Evolutionary conservation across 2,113 vertebrate species (phyloP).

Genomic region (Prionailurus bengalensis): DNA sequence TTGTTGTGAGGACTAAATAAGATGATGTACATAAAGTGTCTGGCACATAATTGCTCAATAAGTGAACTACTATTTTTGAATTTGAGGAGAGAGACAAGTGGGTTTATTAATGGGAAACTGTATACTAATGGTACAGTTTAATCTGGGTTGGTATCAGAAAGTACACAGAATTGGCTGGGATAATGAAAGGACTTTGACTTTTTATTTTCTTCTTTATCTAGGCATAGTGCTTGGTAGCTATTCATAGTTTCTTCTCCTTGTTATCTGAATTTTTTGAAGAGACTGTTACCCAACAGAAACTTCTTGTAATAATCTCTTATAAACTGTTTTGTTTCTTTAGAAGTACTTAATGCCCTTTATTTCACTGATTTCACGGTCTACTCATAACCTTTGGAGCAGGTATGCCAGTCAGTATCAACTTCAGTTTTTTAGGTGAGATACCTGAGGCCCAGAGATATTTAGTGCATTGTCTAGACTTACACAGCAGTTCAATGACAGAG

Average conservation of each 20-base stretch:
- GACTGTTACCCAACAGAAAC: background rate
- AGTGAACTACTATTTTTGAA: background rate
- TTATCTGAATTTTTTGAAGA: conserved; percentile 14
- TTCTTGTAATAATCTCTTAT: conserved; percentile 40
- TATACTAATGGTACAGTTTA: background rate
- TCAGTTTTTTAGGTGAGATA: conserved; percentile 44
- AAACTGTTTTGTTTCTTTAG: conserved; percentile 11
- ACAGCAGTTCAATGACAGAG: background rate
- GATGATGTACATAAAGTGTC: background rate
- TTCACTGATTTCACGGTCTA: background rate
- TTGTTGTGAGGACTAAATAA: conserved; percentile 10
- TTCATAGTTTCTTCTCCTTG: conserved; percentile 24
- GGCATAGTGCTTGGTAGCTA: background rate
- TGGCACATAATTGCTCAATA: background rate
- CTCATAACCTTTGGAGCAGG: background rate
- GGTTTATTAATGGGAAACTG: background rate
- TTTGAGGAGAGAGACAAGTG: conserved; percentile 24
- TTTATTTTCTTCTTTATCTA: conserved; percentile 58
- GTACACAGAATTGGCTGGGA: background rate
- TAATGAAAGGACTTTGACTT: conserved; percentile 23
- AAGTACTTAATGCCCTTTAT: background rate
- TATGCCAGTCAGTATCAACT: background rate
- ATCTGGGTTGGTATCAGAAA: background rate
- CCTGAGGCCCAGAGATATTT: background rate
- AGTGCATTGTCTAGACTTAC: conserved; percentile 31